Conservation (phyloP, 2,797 vertebrate species). For the Typhlichthys subterraneus region DNA sequence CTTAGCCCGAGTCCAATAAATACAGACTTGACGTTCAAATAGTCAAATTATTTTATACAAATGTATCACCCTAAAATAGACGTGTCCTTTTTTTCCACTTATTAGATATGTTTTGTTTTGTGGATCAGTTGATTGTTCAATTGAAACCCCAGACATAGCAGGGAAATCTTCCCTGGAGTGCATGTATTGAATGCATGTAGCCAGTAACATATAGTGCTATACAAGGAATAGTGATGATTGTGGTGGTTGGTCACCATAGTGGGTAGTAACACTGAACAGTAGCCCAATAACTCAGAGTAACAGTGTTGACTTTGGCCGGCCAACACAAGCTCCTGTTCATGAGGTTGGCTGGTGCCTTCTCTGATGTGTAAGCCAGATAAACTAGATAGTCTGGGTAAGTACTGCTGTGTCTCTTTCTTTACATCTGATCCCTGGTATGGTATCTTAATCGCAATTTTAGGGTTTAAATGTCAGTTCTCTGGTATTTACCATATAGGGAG, state of each 20-base stretch:
- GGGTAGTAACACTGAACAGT: conserved; percentile 30
- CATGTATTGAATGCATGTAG: conserved; percentile 10
- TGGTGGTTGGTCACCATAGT: conserved; percentile 13
- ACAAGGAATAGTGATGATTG: neutral
- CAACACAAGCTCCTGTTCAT: conserved; percentile 43
- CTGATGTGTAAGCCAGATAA: conserved; percentile 68
- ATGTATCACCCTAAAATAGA: too few species aligned
- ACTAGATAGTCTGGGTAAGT: conserved; percentile 11
- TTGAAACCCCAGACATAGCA: conserved; percentile 12
- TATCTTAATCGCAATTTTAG: neutral
- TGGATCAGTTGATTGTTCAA: conserved; percentile 3
- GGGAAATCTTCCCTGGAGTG: conserved; percentile 16
- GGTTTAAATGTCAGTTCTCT: neutral
- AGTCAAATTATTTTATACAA: too few species aligned
- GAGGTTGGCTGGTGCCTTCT: conserved; percentile 27
- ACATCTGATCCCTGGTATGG: conserved; percentile 32
- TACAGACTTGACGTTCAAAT: too few species aligned
- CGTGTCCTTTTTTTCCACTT: neutral
- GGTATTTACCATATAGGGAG: neutral
- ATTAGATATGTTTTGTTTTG: neutral
- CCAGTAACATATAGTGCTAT: conserved; percentile 6
- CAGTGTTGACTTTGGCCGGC: conserved; percentile 45
- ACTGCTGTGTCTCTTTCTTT: conserved; percentile 24
- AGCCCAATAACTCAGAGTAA: conserved; percentile 34
- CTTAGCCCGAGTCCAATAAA: too few species aligned